phyloP scores from a whole-genome alignment of 1,140 invertebrate species.

The Lutraria rhynchaena region DNA sequence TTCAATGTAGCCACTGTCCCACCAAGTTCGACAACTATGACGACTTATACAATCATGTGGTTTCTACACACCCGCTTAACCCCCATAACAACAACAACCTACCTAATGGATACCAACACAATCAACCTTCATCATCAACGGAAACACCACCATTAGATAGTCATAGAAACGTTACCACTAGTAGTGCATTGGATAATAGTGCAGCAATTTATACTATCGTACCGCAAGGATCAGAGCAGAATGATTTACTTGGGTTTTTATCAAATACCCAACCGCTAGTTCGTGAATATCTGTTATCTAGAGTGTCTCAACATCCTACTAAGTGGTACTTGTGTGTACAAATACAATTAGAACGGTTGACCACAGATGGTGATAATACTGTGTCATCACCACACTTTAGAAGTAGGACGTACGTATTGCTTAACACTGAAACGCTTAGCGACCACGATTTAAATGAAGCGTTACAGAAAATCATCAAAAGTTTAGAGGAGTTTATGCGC shows the following conservation, averaged over 20 bases:
- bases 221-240: neutral
- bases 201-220: neutral
- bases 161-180: no score
- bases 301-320: neutral
- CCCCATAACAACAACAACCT: no score
- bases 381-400: neutral
- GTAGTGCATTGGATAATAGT: neutral
- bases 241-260: conserved; percentile 17
- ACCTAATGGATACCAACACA: no score
- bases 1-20: no score
- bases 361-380: neutral
- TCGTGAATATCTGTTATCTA: neutral
- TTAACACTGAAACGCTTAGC: neutral
- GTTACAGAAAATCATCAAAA: no score
- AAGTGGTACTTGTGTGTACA: conserved; percentile 23
- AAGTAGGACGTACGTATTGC: neutral
- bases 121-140: no score
- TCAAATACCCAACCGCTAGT: neutral
- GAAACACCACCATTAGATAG: no score
- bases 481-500: no score
- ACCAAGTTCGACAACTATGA: no score
- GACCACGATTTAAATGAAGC: no score
- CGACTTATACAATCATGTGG: no score
- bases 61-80: no score
- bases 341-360: neutral